A percentile compares a stretch with the other conserved stretches of the same genome.
These are phyloP conservation scores for Nomada fabriciana DNA, from an alignment of 2,888 invertebrate genomes.

Conservation along the genomic window DNA sequence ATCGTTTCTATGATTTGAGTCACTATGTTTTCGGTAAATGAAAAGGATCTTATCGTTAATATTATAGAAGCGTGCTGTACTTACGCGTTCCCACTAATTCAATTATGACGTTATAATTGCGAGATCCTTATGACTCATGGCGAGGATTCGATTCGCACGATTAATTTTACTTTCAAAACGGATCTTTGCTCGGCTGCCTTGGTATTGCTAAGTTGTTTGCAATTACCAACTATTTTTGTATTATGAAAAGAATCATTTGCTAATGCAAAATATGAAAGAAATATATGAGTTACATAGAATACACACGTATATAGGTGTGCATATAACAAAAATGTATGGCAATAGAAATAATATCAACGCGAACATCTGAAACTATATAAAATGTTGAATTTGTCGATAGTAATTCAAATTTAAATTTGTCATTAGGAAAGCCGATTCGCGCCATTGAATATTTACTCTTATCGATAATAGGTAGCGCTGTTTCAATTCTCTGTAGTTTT, in stretches of 20 bases:
- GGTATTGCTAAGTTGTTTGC: constrained; percentile 13
- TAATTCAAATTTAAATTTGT: neutral
- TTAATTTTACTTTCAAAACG: constrained; percentile 73
- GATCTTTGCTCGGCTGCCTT: constrained; percentile 59
- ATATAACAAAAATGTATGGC: neutral
- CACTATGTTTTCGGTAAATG: neutral
- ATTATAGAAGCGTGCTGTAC: neutral
- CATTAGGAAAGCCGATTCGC: neutral
- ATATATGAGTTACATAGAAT: neutral
- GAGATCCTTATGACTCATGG: constrained; percentile 64
- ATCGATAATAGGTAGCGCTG: constrained; percentile 12
- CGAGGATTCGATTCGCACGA: constrained; percentile 66
- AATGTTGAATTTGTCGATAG: neutral
- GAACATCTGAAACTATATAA: neutral
- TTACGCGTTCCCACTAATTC: constrained; percentile 46
- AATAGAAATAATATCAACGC: neutral
- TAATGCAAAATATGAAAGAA: neutral
- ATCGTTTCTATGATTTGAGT: neutral
- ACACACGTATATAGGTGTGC: too few species aligned
- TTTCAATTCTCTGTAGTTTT: neutral
- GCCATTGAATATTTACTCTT: neutral
- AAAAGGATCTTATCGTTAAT: neutral
- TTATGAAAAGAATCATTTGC: neutral
- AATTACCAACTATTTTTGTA: neutral
- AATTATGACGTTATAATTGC: constrained; percentile 68